Conservation (phyloP, 2,797 vertebrate species). For the Paramormyrops hopkinsi region DNA sequence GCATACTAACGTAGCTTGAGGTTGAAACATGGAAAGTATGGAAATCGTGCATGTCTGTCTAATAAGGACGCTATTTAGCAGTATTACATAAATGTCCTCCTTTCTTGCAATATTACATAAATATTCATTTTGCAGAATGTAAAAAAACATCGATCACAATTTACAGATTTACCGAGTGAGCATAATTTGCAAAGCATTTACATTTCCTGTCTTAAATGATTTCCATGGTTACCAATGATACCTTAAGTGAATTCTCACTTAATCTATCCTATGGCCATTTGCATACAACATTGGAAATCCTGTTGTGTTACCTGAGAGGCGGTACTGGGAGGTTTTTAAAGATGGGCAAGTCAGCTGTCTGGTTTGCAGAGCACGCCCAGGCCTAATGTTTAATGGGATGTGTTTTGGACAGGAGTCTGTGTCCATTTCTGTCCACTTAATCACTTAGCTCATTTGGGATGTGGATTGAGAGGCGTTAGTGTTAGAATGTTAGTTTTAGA, state of each 20-base stretch:
- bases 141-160: not conserved
- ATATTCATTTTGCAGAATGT: slow-evolving; percentile 2
- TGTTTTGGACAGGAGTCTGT: not conserved
- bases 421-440: not conserved
- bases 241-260: not conserved
- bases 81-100: not conserved
- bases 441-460: not conserved
- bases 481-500: not conserved
- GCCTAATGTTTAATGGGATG: not conserved
- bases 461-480: not conserved
- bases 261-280: not conserved
- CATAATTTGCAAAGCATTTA: not conserved
- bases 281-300: not conserved
- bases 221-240: not conserved
- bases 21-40: slow-evolving; percentile 5
- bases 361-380: not conserved
- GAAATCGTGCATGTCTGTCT: not conserved
- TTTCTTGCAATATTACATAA: not conserved
- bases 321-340: not conserved
- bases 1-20: slow-evolving; percentile 19
- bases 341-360: not conserved
- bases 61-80: slow-evolving; percentile 2
- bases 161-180: not conserved
- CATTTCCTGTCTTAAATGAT: not conserved
- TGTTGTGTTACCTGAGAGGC: not conserved